Conservation (phyloP, 53 echinoderm and acorn worm species). For the Arbacia lixula region DNA sequence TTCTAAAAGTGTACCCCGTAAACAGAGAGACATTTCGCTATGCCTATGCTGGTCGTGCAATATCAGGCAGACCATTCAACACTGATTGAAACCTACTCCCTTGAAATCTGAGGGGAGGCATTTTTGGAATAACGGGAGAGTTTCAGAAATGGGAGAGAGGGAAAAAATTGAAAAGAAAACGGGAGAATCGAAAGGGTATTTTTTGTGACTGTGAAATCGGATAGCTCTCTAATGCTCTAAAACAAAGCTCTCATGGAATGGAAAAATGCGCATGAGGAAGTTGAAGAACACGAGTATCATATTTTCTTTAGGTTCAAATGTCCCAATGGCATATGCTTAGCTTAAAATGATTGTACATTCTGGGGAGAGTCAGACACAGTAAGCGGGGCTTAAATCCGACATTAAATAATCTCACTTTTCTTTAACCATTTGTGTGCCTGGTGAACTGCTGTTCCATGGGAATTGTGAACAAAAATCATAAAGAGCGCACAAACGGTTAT, state of each 20-base stretch:
- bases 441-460: no score
- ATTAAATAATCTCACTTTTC: no score
- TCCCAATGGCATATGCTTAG: neutral
- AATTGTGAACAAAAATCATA: no score
- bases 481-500: no score
- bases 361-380: neutral
- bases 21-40: no score
- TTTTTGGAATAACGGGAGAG: constrained; percentile 46
- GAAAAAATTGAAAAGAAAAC: constrained; percentile 5
- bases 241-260: constrained; percentile 36
- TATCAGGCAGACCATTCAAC: constrained; percentile 32
- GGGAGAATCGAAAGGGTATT: constrained; percentile 22
- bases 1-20: neutral
- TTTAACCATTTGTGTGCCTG: no score
- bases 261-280: constrained; percentile 32
- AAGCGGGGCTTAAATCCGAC: no score
- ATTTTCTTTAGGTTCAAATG: constrained; percentile 35
- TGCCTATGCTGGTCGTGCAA: no score
- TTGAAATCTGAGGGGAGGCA: constrained; percentile 42
- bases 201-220: constrained; percentile 33
- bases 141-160: constrained; percentile 22
- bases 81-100: constrained; percentile 39
- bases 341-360: neutral
- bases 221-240: constrained; percentile 26
- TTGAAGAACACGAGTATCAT: constrained; percentile 17